Conservation (phyloP, 1,140 invertebrate genomes). For the Zaprionus taronus region DNA sequence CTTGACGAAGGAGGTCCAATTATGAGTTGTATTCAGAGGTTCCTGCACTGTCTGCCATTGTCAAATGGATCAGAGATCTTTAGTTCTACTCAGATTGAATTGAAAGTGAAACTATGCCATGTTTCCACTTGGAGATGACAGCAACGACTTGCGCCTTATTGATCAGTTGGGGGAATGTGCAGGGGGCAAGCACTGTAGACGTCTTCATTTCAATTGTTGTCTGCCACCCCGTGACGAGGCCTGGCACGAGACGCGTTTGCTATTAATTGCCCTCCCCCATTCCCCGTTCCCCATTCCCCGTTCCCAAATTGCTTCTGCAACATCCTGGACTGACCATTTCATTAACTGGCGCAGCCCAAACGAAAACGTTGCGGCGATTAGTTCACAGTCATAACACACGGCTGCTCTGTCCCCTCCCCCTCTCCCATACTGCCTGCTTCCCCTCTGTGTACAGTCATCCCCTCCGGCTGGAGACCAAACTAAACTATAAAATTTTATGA, state of each 20-base stretch:
- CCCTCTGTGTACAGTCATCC: neutral
- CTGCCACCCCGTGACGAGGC: conserved; percentile 12
- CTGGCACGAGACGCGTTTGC: conserved; percentile 42
- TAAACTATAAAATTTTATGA: conserved; percentile 82
- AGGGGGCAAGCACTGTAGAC: conserved; percentile 21
- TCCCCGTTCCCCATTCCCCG: no score
- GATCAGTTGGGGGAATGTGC: neutral
- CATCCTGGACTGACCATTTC: conserved; percentile 63
- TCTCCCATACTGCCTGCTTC: neutral
- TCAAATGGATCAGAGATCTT: neutral
- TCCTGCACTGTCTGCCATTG: neutral
- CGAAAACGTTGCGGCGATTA: conserved; percentile 77
- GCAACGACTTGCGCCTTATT: conserved; percentile 16
- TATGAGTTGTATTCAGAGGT: conserved; percentile 29
- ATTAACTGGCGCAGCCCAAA: conserved; percentile 70
- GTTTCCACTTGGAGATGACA: neutral
- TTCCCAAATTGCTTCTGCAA: neutral
- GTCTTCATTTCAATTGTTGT: conserved; percentile 47
- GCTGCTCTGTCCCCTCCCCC: neutral
- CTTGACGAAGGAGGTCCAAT: conserved; percentile 18
- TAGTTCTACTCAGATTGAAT: neutral
- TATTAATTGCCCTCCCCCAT: conserved; percentile 59
- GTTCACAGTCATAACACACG: conserved; percentile 80
- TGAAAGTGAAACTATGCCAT: conserved; percentile 6
- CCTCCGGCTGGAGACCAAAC: conserved; percentile 43